phyloP scores from a whole-genome alignment of 2,888 invertebrate species.

The Monochamus alternatus region DNA sequence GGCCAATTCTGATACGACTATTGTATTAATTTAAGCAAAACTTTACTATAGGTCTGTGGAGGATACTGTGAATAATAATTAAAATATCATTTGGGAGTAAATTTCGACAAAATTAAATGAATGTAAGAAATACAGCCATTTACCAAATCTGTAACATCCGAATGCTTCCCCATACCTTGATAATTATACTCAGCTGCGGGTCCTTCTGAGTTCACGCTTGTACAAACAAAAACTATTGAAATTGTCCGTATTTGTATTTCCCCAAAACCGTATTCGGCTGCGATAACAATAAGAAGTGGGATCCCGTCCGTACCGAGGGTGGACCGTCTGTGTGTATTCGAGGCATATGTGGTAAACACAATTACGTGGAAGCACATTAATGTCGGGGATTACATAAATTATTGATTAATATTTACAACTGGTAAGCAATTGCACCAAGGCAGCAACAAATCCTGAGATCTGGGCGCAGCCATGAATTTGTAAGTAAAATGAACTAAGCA shows the following conservation, averaged over 20 bases:
- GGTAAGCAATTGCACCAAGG: neutral
- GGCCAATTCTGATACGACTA: no score
- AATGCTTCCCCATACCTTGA: slow-evolving; percentile 14
- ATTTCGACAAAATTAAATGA: neutral
- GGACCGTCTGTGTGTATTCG: slow-evolving; percentile 49
- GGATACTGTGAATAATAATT: no score
- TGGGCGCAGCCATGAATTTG: no score
- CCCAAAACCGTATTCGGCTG: slow-evolving; percentile 30
- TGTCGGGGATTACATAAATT: slow-evolving; percentile 55
- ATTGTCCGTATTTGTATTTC: slow-evolving; percentile 51
- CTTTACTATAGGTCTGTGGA: no score
- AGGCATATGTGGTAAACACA: slow-evolving; percentile 64
- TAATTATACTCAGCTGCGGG: slow-evolving; percentile 42
- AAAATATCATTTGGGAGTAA: no score
- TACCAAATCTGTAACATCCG: neutral
- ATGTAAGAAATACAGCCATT: neutral
- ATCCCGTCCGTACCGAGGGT: slow-evolving; percentile 31
- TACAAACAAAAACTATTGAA: slow-evolving; percentile 53
- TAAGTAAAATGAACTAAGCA: no score
- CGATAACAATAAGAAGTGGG: slow-evolving; percentile 55
- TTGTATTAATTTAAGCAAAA: no score
- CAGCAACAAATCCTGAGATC: no score
- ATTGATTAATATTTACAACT: slow-evolving; percentile 40
- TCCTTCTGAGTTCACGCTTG: slow-evolving; percentile 37
- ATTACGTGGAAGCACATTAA: slow-evolving; percentile 62